Base-by-base conservation (phyloP, 30 jellyfish, hydroid and myxozoan species). In the Chrysaora quinquecirrha region DNA sequence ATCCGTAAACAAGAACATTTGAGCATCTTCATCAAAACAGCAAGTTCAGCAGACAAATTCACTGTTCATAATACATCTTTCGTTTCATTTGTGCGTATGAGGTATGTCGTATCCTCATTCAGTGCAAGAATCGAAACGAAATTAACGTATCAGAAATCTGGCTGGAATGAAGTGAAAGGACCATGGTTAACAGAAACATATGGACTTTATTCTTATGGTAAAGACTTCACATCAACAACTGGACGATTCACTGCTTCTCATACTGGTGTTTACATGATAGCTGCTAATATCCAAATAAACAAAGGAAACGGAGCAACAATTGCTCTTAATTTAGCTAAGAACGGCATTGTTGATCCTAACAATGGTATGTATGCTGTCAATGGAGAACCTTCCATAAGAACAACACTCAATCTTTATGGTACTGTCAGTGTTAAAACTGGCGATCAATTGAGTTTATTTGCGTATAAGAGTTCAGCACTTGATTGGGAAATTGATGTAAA, bases 171-270 rank as follows among this genome's bases (percentile, higher is more conserved):
- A 14, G 16, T 87, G n/a, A 29, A 52, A 16, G 87, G 88, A 19
- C 96, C 93, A 20, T 93, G 98, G 98, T 61, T 48, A 25, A 77
- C 85, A 0, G 95, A 93, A 46, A 77, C 89, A 6, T 19, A 31
- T 29, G 98, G 98, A 6, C 67, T 80, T 49, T 93, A 80, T 71
- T 81, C 97, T 28, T 93, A 88, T 52, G 98, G 98, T 1, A 93
- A 91, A 7, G 98, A 93, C 77, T 93, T 93, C 88, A 72, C 80
- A 24, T 52, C 89, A 30, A 52, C 73, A 0, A 80, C 80, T 54
- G 98, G 98, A 12, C 54, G 84, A 35, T 93, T 93, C 64, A 93
- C 98, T 1, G 94, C 98, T 11, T 93, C 98, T 0, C 98, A 93
- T 30, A 52, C 76, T 27, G 98, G 98, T 74, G 86, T 82, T 22